These are phyloP conservation scores for Brachionus koreanus DNA, from an alignment of 1,140 invertebrate species.

Conservation along the genomic window DNA sequence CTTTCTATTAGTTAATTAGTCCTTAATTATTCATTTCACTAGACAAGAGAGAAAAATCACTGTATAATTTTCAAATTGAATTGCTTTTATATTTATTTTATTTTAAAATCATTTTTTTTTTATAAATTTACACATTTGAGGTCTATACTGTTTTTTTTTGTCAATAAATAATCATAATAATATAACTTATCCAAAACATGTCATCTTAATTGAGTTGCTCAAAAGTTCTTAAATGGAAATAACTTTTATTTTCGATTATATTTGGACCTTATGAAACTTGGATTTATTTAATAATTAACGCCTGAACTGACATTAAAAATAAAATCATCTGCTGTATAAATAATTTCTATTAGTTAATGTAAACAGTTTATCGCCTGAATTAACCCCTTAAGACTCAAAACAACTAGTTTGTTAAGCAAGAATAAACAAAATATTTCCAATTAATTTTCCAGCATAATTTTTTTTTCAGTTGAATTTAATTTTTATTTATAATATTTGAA, in stretches of 20 bases:
- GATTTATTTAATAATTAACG: not conserved
- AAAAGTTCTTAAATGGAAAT: not conserved
- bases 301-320: conserved; percentile 11
- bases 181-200: too few relatives aligned
- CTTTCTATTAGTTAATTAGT: too few relatives aligned
- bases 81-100: too few relatives aligned
- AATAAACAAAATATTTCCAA: not conserved
- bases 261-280: not conserved
- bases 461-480: not conserved
- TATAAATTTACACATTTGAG: too few relatives aligned
- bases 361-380: conserved; percentile 1
- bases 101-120: too few relatives aligned
- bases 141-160: too few relatives aligned
- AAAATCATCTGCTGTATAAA: conserved; percentile 20
- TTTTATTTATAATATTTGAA: not conserved
- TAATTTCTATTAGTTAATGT: not conserved
- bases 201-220: too few relatives aligned
- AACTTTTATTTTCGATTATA: not conserved
- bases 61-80: too few relatives aligned
- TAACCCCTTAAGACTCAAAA: not conserved
- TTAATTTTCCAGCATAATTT: not conserved
- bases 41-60: too few relatives aligned
- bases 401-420: not conserved
- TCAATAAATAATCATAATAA: too few relatives aligned
- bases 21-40: too few relatives aligned